Conservation (phyloP, 1,140 invertebrate species). For the Penaeus japonicus region DNA sequence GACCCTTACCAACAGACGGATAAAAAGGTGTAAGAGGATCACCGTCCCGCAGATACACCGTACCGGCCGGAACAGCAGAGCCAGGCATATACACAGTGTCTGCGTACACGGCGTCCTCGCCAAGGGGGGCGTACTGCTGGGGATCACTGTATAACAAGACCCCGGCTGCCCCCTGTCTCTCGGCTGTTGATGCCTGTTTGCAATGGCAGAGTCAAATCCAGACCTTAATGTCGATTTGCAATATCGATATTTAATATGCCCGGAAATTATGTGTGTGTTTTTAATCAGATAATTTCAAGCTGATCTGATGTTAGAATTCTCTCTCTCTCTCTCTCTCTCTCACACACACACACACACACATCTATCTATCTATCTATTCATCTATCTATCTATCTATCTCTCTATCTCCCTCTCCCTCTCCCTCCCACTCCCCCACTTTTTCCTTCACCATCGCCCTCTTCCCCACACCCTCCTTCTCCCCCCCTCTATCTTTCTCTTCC, state of each 20-base stretch:
- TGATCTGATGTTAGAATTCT: background rate
- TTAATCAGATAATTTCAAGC: too few species aligned
- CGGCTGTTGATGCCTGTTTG: background rate
- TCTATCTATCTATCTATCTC: background rate
- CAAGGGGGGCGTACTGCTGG: background rate
- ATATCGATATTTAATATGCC: background rate
- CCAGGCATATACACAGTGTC: slow-evolving; percentile 42
- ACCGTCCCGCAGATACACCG: slow-evolving; percentile 19
- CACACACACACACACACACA: too few species aligned
- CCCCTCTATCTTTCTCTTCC: too few species aligned
- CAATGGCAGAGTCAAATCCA: background rate
- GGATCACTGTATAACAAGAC: background rate
- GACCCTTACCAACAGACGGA: slow-evolving; percentile 44
- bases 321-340: too few species aligned
- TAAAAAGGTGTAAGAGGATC: slow-evolving; percentile 54
- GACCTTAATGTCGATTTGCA: background rate
- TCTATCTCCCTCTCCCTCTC: background rate
- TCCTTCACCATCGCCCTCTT: too few species aligned
- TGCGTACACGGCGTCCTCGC: slow-evolving; percentile 36
- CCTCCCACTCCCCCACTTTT: too few species aligned
- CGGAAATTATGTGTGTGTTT: background rate
- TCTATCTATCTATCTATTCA: background rate
- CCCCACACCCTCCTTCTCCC: too few species aligned
- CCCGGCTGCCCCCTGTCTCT: background rate
- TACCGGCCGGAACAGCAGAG: slow-evolving; percentile 33